phyloP scores from a whole-genome alignment of 2,888 invertebrate genomes.

The Xanthia icteritia region DNA sequence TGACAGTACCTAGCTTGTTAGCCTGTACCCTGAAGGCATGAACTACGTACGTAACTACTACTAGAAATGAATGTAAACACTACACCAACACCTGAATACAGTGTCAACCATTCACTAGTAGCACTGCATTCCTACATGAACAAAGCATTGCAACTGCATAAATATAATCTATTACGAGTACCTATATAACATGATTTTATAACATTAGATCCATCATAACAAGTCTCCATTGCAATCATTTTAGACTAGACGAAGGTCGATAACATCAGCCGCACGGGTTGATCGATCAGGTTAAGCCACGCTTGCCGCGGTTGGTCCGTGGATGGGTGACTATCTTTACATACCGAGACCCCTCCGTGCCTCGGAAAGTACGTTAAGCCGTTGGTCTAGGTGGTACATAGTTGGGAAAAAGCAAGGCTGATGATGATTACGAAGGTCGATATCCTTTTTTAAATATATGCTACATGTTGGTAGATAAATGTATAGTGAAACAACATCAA shows the following conservation, averaged over 20 bases:
- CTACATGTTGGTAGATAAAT: background rate
- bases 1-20: constrained; percentile 36
- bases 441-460: background rate
- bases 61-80: constrained; percentile 38
- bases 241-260: background rate
- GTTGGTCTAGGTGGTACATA: no score
- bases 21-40: constrained; percentile 12
- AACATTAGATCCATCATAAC: background rate
- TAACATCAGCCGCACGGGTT: background rate
- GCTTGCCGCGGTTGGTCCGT: no score
- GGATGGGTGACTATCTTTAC: no score
- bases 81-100: background rate
- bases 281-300: no score
- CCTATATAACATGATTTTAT: background rate
- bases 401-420: no score
- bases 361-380: no score
- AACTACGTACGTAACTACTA: constrained; percentile 35
- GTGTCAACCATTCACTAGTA: background rate
- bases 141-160: background rate
- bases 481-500: background rate
- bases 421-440: no score
- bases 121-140: background rate
- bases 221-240: constrained; percentile 1
- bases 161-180: background rate
- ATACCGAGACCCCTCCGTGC: no score